A percentile compares a stretch with the other conserved stretches of the same genome.
These are phyloP conservation scores for Hydriomena furcata DNA, from an alignment of 2,888 invertebrate genomes.

Conservation along the genomic window DNA sequence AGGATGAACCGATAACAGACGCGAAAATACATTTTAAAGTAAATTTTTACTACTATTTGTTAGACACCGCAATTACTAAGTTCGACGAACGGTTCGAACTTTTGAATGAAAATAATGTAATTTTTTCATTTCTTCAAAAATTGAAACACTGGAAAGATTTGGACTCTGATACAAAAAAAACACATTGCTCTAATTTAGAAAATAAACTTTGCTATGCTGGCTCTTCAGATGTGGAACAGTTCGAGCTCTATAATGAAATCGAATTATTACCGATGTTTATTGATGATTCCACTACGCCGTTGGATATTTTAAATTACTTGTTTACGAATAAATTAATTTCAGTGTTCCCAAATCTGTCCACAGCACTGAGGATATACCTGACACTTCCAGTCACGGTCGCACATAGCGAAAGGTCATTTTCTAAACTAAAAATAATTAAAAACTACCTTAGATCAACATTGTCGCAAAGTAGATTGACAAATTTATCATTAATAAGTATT, in stretches of 20 bases:
- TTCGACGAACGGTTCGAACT: too few species aligned
- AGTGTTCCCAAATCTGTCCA: conserved; percentile 1
- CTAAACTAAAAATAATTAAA: too few species aligned
- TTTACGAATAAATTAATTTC: background rate
- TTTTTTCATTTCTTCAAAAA: background rate
- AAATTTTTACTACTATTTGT: background rate
- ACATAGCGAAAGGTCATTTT: background rate
- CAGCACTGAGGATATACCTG: conserved; percentile 1
- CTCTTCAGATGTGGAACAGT: background rate
- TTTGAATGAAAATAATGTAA: too few species aligned
- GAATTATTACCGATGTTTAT: background rate
- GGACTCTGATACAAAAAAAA: background rate
- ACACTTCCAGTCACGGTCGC: background rate
- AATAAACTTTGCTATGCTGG: background rate
- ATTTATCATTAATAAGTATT: background rate
- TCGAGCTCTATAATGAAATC: background rate
- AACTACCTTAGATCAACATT: background rate
- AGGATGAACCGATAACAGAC: conserved; percentile 12
- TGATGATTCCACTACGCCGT: background rate
- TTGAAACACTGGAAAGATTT: background rate
- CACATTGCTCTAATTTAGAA: too few species aligned
- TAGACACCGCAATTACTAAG: background rate
- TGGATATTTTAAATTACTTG: background rate
- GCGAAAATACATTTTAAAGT: conserved; percentile 13
- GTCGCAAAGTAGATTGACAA: background rate